Percentiles rank a stretch among this genome's conserved stretches.
Conservation (phyloP, 2,888 invertebrate species). For the Theretra japonica region DNA sequence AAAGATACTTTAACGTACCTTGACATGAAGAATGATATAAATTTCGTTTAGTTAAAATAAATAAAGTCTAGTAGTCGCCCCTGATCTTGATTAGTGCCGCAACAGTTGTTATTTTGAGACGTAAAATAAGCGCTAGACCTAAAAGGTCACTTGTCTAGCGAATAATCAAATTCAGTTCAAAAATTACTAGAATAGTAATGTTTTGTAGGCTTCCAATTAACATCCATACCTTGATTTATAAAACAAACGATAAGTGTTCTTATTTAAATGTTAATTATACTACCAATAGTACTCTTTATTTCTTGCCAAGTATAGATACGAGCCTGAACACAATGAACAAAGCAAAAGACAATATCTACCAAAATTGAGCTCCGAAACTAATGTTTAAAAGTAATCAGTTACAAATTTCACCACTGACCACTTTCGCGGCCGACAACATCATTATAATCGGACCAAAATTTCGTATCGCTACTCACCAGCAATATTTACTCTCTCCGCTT, state of each 20-base stretch:
- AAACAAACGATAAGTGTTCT: too few relatives aligned
- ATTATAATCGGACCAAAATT: constrained; percentile 22
- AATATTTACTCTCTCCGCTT: constrained; percentile 7
- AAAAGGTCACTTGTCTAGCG: background rate
- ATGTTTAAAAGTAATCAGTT: constrained; percentile 15
- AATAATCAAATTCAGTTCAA: background rate
- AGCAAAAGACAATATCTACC: too few relatives aligned
- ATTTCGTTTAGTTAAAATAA: background rate
- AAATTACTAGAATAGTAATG: too few relatives aligned
- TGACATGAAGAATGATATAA: background rate
- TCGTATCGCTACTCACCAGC: background rate
- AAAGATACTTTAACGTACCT: background rate
- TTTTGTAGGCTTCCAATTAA: too few relatives aligned
- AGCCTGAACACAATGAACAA: background rate
- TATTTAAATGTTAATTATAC: too few relatives aligned
- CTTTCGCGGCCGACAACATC: constrained; percentile 2
- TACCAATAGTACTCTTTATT: too few relatives aligned
- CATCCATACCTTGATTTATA: too few relatives aligned
- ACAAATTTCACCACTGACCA: constrained; percentile 10
- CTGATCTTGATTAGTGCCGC: background rate
- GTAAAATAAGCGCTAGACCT: background rate
- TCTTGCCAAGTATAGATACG: background rate
- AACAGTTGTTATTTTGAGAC: background rate
- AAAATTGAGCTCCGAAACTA: background rate
- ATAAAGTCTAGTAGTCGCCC: background rate